Evolutionary conservation across 2,797 vertebrate species (phyloP).

Genomic region (Steatocranus sp.): DNA sequence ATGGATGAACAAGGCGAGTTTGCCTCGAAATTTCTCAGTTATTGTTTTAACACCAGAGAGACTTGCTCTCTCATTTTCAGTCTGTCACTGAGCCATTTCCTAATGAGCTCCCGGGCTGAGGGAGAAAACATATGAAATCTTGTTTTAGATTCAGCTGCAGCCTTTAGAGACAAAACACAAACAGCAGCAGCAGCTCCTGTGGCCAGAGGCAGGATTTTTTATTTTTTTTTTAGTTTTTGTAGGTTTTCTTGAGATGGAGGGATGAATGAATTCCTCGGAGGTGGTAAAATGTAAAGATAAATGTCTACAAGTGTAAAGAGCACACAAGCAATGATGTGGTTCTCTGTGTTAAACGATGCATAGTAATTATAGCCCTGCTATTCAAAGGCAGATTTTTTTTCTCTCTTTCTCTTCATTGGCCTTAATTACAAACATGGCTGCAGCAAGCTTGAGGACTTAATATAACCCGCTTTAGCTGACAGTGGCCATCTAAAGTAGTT

Average conservation of each 20-base stretch:
- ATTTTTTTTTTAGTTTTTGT: background rate
- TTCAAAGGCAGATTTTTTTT: constrained; percentile 5
- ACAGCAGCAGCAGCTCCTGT: constrained; percentile 7
- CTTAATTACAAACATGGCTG: constrained; percentile 24
- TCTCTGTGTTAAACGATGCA: background rate
- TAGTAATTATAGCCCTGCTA: background rate
- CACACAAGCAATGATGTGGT: background rate
- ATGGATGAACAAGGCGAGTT: constrained; percentile 36
- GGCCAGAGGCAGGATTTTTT: constrained; percentile 3
- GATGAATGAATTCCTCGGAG: background rate
- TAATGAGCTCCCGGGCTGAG: constrained; percentile 50
- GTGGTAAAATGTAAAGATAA: background rate
- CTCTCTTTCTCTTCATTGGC: background rate
- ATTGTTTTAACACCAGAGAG: constrained; percentile 35
- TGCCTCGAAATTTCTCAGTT: constrained; percentile 26
- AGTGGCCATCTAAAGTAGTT: constrained; percentile 48
- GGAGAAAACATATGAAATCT: constrained; percentile 31
- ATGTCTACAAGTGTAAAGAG: background rate
- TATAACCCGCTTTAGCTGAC: constrained; percentile 32
- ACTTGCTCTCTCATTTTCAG: constrained; percentile 16
- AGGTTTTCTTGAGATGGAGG: background rate
- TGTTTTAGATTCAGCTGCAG: constrained; percentile 19
- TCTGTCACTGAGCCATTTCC: constrained; percentile 35
- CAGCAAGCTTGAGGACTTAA: constrained; percentile 14
- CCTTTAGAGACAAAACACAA: constrained; percentile 39